Evolutionary conservation across 2,113 vertebrate species (phyloP).

Genomic region (Thomomys bottae): DNA sequence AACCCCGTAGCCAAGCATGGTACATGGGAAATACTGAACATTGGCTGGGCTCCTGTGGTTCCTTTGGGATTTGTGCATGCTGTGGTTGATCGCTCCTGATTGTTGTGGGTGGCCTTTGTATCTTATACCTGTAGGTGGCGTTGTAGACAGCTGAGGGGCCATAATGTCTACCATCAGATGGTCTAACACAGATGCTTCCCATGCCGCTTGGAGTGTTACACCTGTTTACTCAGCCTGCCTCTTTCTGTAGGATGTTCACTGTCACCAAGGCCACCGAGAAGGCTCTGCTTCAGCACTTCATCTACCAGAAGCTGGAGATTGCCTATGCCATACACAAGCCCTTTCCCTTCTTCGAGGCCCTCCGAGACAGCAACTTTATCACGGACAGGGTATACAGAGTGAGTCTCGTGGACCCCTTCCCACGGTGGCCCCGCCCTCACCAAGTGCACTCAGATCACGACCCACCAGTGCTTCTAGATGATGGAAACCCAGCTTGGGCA

Average conservation of each 20-base stretch:
- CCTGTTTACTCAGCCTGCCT: background rate
- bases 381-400: constrained; percentile 47
- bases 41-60: too few species aligned
- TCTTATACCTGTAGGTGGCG: background rate
- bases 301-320: constrained; percentile 51
- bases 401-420: background rate
- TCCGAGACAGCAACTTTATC: constrained; percentile 69
- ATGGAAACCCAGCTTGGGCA: background rate
- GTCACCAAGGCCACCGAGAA: background rate
- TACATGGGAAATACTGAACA: background rate
- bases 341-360: constrained; percentile 69
- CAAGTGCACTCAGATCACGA: background rate
- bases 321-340: constrained; percentile 71
- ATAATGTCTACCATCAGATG: background rate
- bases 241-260: constrained; percentile 38
- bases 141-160: background rate
- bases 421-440: background rate
- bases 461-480: background rate
- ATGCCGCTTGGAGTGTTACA: background rate
- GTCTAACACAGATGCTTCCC: background rate
- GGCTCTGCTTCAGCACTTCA: constrained; percentile 65
- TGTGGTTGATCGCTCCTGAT: background rate
- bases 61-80: background rate
- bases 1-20: background rate
- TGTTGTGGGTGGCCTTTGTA: background rate